Base-by-base conservation (phyloP, 2,113 vertebrate genomes). In the Ammodytes dubius region DNA sequence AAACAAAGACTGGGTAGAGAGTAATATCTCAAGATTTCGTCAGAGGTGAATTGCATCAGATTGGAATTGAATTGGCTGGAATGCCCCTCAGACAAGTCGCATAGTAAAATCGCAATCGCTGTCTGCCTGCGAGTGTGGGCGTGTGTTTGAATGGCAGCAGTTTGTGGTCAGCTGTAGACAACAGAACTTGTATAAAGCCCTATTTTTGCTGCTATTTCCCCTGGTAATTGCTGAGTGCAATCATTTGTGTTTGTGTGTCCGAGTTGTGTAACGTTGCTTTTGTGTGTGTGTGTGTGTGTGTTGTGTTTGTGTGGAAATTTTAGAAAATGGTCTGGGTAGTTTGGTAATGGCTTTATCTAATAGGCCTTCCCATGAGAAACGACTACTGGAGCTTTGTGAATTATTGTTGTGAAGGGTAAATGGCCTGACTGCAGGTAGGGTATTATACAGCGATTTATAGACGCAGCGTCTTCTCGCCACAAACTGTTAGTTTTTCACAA, bases 371-470 rank as follows among this genome's bases (percentile, higher is more conserved):
- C 79, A 46, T 70, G 70, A 83, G 71, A 50, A 84, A 52, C 6
- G 4, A 60, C 64, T 52, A 74, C 82, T 89, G 74, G 77, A 85
- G 42, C 83, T 82, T 83, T 77, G 78, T 87, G 78, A 85, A 56
- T 86, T 67, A 81, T 85, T 64, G 43, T 76, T 72, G 64, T 73
- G 75, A 85, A 70, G n/a, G 75, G 81, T 27, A 87, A 88, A 66
- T 73, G 46, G 60, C 47, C 37, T 42, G 19, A 76, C 83, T 82
- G 75, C 47, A 17, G 27, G 27, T 27, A 27, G 43, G 80, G 86
- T 88, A 87, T 91, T 89, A 90, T 83, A 86, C 83, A 70, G 69
- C 89, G 84, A 92, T 93, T 93, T 87, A 87, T 70, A 8, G 79
- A 74, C 6, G 13, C 7, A 3, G 66, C 39, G 15, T 76, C 72